Base-by-base conservation (phyloP, 2,113 vertebrate species). In the Casuarius casuarius region DNA sequence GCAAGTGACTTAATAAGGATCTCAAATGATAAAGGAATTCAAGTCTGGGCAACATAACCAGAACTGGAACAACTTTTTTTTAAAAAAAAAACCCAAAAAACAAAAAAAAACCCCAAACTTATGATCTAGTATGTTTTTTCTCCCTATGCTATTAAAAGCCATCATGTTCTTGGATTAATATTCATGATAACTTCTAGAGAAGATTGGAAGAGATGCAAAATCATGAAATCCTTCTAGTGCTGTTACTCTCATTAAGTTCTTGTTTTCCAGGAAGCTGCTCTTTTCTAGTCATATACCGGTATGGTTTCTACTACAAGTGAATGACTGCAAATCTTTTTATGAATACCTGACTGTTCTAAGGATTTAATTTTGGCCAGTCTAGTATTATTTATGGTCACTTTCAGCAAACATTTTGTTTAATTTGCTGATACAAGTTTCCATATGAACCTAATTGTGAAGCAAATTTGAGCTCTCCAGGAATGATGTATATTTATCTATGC, bases 1-100 rank as follows among this genome's bases (percentile, higher is more conserved):
- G 92, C 97, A 92, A 96, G 94, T 91, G 93, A 94, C 90, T 97
- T 97, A 97, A 97, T 96, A 94, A 96, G 96, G 95, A 96, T 97
- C 95, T 96, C 90, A 92, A 94, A 93, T 95, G 95, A 97, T 97
- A 95, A 95, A 97, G 87, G 96, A 94, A 95, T 96, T 96, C 86
- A 70, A 84, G 73, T 97, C 94, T 97, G 95, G 90, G 90, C 75
- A 87, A 70, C 88, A 95, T 81, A 96, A 84, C 71, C 78, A 93
- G 48, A 94, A 42, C 21, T 40, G 58, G 76, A 72, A 56, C 66
- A 89, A 91, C 42, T 56, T 23, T 14, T 2, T 15, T 42, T 31
- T 56, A 31, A 0, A 38, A 38, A 38, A 38, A 38, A 38, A 38
- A 38, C n/a, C n/a, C n/a, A 38, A 38, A 38, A 38, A 38, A 38